A percentile compares a stretch with the other conserved stretches of the same genome.
These are phyloP conservation scores for Acridotheres tristis DNA, from an alignment of 2,797 vertebrate genomes.

Conservation along the genomic window DNA sequence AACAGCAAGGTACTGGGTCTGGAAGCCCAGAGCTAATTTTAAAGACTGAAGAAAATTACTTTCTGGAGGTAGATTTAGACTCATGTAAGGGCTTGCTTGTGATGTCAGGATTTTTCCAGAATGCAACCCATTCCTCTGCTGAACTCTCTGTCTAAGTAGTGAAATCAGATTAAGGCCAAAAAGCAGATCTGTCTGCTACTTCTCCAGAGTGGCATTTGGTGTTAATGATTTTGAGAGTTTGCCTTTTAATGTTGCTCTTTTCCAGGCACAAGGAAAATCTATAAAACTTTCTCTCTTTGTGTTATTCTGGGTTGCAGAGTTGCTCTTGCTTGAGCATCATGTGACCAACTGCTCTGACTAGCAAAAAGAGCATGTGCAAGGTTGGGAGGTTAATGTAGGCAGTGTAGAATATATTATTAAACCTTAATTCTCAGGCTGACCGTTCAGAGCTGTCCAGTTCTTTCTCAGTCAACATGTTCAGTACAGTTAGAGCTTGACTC, in stretches of 20 bases:
- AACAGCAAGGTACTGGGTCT: background rate
- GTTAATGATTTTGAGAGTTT: background rate
- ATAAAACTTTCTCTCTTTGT: background rate
- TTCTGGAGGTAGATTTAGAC: background rate
- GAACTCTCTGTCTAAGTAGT: background rate
- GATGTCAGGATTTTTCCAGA: background rate
- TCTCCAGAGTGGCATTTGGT: background rate
- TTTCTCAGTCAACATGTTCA: background rate
- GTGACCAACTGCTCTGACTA: background rate
- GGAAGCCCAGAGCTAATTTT: background rate
- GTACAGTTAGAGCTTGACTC: background rate
- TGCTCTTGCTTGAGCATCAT: background rate
- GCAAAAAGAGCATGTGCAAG: background rate
- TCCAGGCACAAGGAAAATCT: background rate
- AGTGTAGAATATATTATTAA: background rate
- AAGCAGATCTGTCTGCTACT: background rate
- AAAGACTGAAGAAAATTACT: background rate
- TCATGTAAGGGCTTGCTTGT: background rate
- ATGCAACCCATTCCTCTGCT: background rate
- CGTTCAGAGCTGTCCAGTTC: background rate
- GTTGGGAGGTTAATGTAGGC: background rate
- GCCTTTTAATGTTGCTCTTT: background rate
- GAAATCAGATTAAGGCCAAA: background rate
- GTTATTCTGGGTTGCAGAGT: background rate
- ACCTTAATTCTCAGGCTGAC: background rate